phyloP scores from a whole-genome alignment of 2,888 invertebrate species.

The Thymelicus sylvestris region DNA sequence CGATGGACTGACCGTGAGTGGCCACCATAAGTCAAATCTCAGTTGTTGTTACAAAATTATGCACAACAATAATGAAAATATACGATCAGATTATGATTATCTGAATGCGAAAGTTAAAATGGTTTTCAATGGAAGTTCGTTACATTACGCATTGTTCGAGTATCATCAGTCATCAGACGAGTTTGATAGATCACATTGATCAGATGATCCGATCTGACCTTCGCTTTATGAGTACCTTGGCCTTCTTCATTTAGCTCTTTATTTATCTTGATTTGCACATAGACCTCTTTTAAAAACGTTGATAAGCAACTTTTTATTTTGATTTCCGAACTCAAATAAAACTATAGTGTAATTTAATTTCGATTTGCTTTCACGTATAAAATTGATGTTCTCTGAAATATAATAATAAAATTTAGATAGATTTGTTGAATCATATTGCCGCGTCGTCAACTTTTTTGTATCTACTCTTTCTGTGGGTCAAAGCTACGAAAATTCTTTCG shows the following conservation, averaged over 20 bases:
- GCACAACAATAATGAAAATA: conserved; percentile 15
- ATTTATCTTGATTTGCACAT: not conserved
- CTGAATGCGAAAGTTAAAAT: conserved; percentile 35
- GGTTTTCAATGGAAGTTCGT: conserved; percentile 32
- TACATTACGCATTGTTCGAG: conserved; percentile 31
- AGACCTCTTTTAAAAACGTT: conserved; percentile 1
- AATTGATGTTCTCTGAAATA: not conserved
- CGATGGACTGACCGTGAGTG: no score
- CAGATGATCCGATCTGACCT: conserved; percentile 20
- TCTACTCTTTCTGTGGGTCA: no score
- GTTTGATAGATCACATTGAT: conserved; percentile 32
- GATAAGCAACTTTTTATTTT: not conserved
- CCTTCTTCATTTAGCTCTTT: conserved; percentile 26
- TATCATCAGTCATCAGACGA: conserved; percentile 28
- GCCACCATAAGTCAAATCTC: conserved; percentile 13
- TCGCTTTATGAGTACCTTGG: conserved; percentile 28
- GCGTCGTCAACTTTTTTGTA: not conserved
- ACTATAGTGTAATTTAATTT: not conserved
- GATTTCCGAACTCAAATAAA: no score
- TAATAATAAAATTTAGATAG: not conserved
- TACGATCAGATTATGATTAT: not conserved
- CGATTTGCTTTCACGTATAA: not conserved
- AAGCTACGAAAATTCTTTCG: not conserved
- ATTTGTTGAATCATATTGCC: not conserved
- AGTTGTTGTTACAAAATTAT: conserved; percentile 2